Conservation (phyloP, 2,888 invertebrate species). For the Antheraea assamensis region DNA sequence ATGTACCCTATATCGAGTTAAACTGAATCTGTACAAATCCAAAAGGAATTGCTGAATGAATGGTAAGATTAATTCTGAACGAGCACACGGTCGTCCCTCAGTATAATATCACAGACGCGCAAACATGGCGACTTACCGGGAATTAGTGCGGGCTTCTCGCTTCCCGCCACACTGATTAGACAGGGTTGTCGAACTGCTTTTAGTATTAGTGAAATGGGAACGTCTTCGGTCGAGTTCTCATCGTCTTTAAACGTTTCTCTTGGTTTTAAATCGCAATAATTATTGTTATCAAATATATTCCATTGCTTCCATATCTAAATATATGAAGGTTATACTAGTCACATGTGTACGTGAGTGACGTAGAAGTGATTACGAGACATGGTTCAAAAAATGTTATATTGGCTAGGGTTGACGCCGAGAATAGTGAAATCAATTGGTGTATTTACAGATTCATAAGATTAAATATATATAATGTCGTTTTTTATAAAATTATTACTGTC, state of each 20-base stretch:
- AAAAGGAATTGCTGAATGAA: constrained; percentile 26
- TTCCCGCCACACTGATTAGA: constrained; percentile 32
- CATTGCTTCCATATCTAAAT: background rate
- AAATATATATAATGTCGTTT: too few relatives aligned
- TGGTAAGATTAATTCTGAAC: constrained; percentile 27
- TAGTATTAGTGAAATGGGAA: constrained; percentile 7
- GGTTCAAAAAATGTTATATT: background rate
- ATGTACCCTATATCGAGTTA: background rate
- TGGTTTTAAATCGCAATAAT: too few relatives aligned
- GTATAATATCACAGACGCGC: constrained; percentile 29
- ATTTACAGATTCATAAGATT: background rate
- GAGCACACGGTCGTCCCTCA: constrained; percentile 25
- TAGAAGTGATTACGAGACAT: background rate
- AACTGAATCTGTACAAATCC: constrained; percentile 11
- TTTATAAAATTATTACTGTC: too few relatives aligned
- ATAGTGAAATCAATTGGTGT: background rate
- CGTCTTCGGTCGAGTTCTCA: background rate
- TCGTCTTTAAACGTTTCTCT: background rate
- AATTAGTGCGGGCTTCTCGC: constrained; percentile 33
- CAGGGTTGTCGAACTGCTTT: constrained; percentile 25
- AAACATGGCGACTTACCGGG: constrained; percentile 35
- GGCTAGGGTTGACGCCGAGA: background rate
- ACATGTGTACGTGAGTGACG: background rate
- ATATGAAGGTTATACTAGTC: background rate
- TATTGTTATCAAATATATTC: background rate